Percentiles rank a stretch among this genome's conserved stretches.
phyloP scores from a whole-genome alignment of 2,888 invertebrate species.

The Cyclophora albipunctata region DNA sequence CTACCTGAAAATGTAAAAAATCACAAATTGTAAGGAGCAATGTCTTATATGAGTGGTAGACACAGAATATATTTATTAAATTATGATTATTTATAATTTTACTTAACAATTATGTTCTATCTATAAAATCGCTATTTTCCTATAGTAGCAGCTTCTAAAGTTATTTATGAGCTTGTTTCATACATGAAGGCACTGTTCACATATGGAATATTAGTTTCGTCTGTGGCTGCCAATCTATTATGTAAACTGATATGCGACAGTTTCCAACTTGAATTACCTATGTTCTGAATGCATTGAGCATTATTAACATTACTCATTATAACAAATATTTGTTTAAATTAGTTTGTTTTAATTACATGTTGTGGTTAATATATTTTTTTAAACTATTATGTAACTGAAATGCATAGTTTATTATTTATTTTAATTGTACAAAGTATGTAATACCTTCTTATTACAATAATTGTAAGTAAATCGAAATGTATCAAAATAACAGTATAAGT shows the following conservation, averaged over 20 bases:
- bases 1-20: conserved; percentile 8
- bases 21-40: too few species aligned
- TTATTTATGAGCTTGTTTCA: too few species aligned
- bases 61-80: background rate
- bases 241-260: too few species aligned
- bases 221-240: conserved; percentile 2
- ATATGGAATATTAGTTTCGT: too few species aligned
- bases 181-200: too few species aligned
- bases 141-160: too few species aligned
- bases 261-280: too few species aligned
- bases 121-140: too few species aligned
- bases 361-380: conserved; percentile 10
- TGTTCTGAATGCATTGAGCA: too few species aligned
- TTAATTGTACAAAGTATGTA: conserved; percentile 13
- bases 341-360: conserved; percentile 10
- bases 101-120: too few species aligned
- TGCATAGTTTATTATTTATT: conserved; percentile 10
- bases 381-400: conserved; percentile 9
- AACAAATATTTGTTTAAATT: conserved; percentile 5
- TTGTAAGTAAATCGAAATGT: conserved; percentile 6
- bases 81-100: too few species aligned
- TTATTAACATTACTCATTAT: background rate
- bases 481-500: background rate
- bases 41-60: conserved; percentile 4
- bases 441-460: conserved; percentile 1